A percentile compares a stretch with the other conserved stretches of the same genome.
phyloP scores from a whole-genome alignment of 2,113 vertebrate genomes.

The Hemichromis elongatus region DNA sequence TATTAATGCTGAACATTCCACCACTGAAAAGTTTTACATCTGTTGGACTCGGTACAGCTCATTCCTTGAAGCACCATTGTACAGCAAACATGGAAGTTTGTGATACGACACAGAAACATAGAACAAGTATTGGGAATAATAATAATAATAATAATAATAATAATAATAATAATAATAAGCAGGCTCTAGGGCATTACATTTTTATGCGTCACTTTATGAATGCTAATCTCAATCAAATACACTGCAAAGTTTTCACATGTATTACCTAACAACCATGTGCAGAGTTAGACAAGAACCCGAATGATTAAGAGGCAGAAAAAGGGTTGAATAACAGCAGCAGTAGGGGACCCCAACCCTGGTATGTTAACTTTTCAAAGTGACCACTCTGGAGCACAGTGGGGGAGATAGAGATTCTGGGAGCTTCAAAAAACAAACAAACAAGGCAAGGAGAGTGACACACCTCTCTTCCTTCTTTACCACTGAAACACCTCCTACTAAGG shows the following conservation, averaged over 20 bases:
- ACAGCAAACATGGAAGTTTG: conserved; percentile 44
- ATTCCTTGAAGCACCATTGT: conserved; percentile 53
- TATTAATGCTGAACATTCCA: conserved; percentile 56
- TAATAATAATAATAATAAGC: conserved; percentile 19
- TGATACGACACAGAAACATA: conserved; percentile 31
- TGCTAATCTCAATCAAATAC: conserved; percentile 60
- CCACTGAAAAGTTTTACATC: conserved; percentile 34
- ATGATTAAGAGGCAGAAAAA: conserved; percentile 32
- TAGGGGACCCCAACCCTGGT: conserved; percentile 61
- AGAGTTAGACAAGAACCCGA: conserved; percentile 23
- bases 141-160: conserved; percentile 15
- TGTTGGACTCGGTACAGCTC: conserved; percentile 32
- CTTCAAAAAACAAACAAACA: not conserved
- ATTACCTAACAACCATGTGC: conserved; percentile 21
- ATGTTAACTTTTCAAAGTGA: conserved; percentile 38
- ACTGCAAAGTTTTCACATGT: conserved; percentile 50
- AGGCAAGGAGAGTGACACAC: conserved; percentile 50
- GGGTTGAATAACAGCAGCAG: conserved; percentile 51
- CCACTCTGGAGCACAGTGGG: conserved; percentile 37
- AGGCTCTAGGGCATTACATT: conserved; percentile 61
- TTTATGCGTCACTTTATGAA: conserved; percentile 53
- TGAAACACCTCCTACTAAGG: conserved; percentile 14
- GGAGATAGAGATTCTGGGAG: conserved; percentile 22
- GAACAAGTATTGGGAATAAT: conserved; percentile 29
- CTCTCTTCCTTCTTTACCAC: conserved; percentile 50